Percentiles rank a stretch among this genome's conserved stretches.
Conservation (phyloP, 2,113 vertebrate genomes). For the Phaethon lepturus region DNA sequence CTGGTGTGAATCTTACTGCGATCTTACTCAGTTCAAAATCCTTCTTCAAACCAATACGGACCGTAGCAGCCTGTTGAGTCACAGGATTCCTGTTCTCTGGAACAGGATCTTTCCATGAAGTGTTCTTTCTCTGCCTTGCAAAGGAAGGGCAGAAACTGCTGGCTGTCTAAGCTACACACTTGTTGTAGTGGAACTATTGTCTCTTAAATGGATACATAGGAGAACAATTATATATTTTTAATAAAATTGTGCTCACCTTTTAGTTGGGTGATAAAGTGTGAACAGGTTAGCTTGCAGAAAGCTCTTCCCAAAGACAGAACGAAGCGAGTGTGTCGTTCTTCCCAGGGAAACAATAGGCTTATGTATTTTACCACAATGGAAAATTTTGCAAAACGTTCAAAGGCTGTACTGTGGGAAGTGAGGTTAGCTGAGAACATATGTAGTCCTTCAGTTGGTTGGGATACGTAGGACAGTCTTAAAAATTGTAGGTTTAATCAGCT, state of each 20-base stretch:
- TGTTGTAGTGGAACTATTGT: neutral
- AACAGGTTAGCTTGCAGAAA: neutral
- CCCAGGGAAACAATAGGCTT: neutral
- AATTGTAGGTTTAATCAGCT: neutral
- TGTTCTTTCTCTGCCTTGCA: neutral
- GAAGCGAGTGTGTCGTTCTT: neutral
- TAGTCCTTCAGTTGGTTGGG: neutral
- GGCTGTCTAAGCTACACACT: neutral
- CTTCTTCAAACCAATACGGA: rapidly evolving
- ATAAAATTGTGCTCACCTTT: neutral
- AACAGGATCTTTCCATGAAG: neutral
- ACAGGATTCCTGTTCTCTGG: neutral
- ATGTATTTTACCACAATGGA: neutral
- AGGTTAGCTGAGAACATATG: neutral
- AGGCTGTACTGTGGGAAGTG: neutral
- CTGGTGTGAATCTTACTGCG: neutral
- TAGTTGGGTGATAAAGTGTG: neutral
- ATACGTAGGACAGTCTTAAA: neutral
- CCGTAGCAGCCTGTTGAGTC: neutral
- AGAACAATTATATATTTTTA: neutral
- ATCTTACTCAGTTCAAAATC: neutral
- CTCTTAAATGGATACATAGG: neutral
- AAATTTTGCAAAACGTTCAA: neutral
- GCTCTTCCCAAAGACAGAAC: neutral
- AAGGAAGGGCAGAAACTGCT: neutral